These are phyloP conservation scores for Jacana jacana DNA, from an alignment of 2,113 vertebrate species.

Conservation along the genomic window DNA sequence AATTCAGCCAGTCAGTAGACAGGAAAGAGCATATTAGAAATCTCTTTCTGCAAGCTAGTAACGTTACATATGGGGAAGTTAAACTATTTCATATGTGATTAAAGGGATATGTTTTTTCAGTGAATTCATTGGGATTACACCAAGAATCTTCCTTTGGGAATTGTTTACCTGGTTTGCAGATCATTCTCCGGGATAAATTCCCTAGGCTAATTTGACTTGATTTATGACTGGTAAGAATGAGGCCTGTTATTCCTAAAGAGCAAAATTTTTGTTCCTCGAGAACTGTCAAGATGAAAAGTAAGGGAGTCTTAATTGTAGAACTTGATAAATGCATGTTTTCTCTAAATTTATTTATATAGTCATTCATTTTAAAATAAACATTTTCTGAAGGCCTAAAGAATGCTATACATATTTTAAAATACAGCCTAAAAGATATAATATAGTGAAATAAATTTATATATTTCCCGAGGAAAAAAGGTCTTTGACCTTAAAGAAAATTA, in stretches of 20 bases:
- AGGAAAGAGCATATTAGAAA: background rate
- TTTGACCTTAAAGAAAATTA: background rate
- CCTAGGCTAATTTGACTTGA: background rate
- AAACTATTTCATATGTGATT: background rate
- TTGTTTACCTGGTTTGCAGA: slow-evolving; percentile 1
- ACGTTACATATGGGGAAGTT: background rate
- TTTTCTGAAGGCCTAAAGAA: background rate
- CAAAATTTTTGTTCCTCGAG: background rate
- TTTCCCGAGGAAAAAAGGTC: background rate
- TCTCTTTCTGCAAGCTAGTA: background rate
- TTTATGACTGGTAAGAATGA: background rate
- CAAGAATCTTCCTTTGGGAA: background rate
- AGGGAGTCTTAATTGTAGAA: background rate
- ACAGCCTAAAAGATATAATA: background rate
- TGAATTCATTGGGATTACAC: background rate
- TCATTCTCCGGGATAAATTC: background rate
- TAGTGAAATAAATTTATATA: background rate
- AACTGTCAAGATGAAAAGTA: background rate
- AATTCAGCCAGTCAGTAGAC: background rate
- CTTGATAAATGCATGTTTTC: background rate
- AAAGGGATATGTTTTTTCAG: slow-evolving; percentile 12
- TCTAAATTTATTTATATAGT: background rate
- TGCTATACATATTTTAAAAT: background rate
- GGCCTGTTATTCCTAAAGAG: background rate
- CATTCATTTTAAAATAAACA: background rate